Conservation (phyloP, 2,797 vertebrate species). For the Poecilia gillii region DNA sequence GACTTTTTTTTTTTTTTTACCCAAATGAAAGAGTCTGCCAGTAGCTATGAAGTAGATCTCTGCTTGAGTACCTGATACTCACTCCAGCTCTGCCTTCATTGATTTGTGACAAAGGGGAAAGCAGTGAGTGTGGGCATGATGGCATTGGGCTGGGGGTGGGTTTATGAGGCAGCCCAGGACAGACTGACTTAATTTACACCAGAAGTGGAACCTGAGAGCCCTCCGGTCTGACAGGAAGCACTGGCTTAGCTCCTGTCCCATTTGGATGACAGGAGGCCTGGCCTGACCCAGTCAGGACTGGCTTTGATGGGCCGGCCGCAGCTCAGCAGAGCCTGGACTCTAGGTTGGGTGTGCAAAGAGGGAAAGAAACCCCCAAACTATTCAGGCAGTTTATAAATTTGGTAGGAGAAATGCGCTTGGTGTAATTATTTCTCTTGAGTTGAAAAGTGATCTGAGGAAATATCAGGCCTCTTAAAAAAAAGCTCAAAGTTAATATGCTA, state of each 20-base stretch:
- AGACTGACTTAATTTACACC: slow-evolving; percentile 78
- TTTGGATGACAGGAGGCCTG: slow-evolving; percentile 68
- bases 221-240: slow-evolving; percentile 77
- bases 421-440: neutral
- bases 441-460: neutral
- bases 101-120: slow-evolving; percentile 42
- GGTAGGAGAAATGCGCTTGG: neutral
- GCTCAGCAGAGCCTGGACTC: slow-evolving; percentile 22
- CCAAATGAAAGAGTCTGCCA: slow-evolving; percentile 10
- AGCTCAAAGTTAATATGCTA: neutral
- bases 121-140: slow-evolving; percentile 44
- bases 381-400: neutral
- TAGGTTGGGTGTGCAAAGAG: neutral
- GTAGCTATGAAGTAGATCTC: slow-evolving; percentile 1
- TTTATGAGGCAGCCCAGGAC: slow-evolving; percentile 61
- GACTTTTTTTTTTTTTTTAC: slow-evolving; percentile 13
- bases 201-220: slow-evolving; percentile 78
- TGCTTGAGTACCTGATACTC: slow-evolving; percentile 38
- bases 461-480: neutral
- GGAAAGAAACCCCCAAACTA: neutral
- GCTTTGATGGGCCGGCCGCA: slow-evolving; percentile 47
- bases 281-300: slow-evolving; percentile 32
- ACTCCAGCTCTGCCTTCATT: slow-evolving; percentile 23
- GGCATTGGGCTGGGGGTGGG: slow-evolving; percentile 24
- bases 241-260: slow-evolving; percentile 76